Evolutionary conservation across 2,113 vertebrate genomes (phyloP), one percentile per base, ranked within the genome.

Genomic region (Dunckerocampus dactyliophorus): DNA sequence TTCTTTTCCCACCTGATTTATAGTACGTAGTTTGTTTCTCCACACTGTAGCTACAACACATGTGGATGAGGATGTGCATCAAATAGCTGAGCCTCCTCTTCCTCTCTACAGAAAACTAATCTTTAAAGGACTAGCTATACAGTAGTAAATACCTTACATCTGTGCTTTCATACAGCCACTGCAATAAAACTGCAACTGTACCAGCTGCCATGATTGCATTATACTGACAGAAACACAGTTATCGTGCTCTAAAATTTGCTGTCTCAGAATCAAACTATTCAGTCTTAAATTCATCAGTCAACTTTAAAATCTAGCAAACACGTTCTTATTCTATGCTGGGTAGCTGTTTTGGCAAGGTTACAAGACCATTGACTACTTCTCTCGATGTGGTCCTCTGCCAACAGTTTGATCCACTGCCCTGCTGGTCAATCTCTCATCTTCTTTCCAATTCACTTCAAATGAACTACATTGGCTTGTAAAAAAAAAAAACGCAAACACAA

Each of bases 401-500:
- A 74, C 49, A 65, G 22, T 67, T 65, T 61, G 59, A 76, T 45
- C 56, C 58, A 55, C 48, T 5, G 57, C 34, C 59, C 22, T 12
- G 19, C 37, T 39, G 47, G 62, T 50, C 49, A 24, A 21, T 45
- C 17, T 14, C 14, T 20, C 20, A 15, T 47, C 47, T 47, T 48
- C 16, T 59, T 28, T 59, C 14, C 67, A 57, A 47, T 76, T 67
- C 50, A 49, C 47, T 68, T 59, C 24, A 79, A 76, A 54, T 57
- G 62, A 75, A 63, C 47, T 52, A 52, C 28, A 62, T 45, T 67
- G 54, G 69, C 71, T 65, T 54, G 42, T 37, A 54, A 58, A 20
- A 47, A 62, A 67, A 51, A 56, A 48, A 76, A 76, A 28, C 24
- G 2, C 2, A 28, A 28, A 28, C 42, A 54, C 13, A 67, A 59